Base-by-base conservation (phyloP, 2,797 vertebrate genomes). In the Bucorvus abyssinicus region DNA sequence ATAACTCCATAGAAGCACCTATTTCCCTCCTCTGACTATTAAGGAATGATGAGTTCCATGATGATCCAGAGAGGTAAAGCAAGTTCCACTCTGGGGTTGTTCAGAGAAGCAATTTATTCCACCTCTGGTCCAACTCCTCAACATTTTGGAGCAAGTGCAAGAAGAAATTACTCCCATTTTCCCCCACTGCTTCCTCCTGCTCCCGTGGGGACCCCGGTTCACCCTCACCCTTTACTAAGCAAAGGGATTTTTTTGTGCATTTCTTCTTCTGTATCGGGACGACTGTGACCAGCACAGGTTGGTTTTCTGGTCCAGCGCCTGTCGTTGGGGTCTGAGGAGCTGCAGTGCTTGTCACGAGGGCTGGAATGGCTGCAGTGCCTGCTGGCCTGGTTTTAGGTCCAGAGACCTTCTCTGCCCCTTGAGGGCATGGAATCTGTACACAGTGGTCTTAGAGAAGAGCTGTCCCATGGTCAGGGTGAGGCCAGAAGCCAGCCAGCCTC, bases 1-100 rank as follows among this genome's bases (percentile, higher is more conserved):
- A 44, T 68, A n/a, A 30, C 27, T 42, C 7, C 26, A 55, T 3
- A 78, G 53, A 84, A 64, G 7, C 1, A 1, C 30, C 36, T 64
- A 2, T 36, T 64, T 64, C n/a, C 32, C 11, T 76, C 12, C 1
- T 0, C 1, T 71, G 12, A 36, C 5, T 73, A 3, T n/a, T 77
- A 65, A 83, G 44, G 8, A 80, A 85, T 42, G 34, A 83, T 32
- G 26, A 64, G 12, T 10, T 82, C 10, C 40, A 29, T 3, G 22
- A 71, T 18, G 26, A 75, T 34, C 45, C 45, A 84, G 32, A 64
- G 36, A 56, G 4, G 18, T 42, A 2, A 76, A 85, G 42, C 14
- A 55, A 69, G 20, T 63, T 30, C 14, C 19, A 64, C 4, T 4
- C 19, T 14, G 13, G 5, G 11, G 26, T 15, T 69, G 17, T 82